Percentiles rank a stretch among this genome's conserved stretches.
These are phyloP conservation scores for Dicrurus megarhynchus DNA, from an alignment of 2,113 vertebrate species.

Conservation along the genomic window DNA sequence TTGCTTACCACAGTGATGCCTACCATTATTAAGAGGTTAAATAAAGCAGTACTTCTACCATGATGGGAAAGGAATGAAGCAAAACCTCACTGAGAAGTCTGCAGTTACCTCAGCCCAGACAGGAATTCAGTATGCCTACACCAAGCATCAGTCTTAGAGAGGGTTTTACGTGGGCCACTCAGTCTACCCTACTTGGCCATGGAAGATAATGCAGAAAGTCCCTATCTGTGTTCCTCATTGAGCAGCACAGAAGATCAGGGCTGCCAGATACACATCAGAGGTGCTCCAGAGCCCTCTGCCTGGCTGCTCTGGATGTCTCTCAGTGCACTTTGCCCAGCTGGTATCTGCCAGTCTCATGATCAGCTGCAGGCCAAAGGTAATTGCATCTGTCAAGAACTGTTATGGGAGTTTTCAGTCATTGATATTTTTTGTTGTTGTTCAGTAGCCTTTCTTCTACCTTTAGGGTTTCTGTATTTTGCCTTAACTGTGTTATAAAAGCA, in stretches of 20 bases:
- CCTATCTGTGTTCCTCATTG: not conserved
- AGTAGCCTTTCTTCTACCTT: not conserved
- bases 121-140: not conserved
- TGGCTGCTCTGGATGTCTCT: not conserved
- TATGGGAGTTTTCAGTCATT: not conserved
- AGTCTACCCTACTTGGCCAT: not conserved
- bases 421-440: not conserved
- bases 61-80: not conserved
- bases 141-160: not conserved
- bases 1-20: not conserved
- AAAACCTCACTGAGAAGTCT: not conserved
- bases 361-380: conserved; percentile 37
- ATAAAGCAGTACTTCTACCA: not conserved
- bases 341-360: not conserved
- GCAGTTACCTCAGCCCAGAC: not conserved
- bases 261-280: not conserved
- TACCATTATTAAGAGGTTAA: not conserved
- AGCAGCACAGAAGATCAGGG: not conserved
- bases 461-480: not conserved
- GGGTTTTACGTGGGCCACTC: not conserved
- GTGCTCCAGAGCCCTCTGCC: not conserved
- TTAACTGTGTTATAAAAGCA: not conserved
- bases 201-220: not conserved
- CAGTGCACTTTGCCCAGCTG: not conserved
- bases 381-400: conserved; percentile 17